Conservation (phyloP, 2,797 vertebrate species). For the Syndactyla subalaris region DNA sequence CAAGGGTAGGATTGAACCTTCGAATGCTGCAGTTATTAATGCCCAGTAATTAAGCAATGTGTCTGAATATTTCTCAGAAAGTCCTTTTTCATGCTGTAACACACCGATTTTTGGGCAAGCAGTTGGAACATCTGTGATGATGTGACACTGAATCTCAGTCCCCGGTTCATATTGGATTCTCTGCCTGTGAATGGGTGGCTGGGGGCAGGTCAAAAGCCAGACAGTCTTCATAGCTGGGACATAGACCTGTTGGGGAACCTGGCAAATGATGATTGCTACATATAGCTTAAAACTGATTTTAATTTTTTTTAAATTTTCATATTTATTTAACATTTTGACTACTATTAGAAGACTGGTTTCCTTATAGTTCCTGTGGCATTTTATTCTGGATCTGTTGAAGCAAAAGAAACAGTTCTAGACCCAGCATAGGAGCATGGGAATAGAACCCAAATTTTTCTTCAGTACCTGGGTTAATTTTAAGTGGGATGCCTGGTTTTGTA, state of each 20-base stretch:
- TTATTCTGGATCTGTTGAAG: background rate
- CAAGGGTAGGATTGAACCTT: background rate
- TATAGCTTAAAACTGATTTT: background rate
- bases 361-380: background rate
- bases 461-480: background rate
- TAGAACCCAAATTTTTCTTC: background rate
- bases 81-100: background rate
- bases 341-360: background rate
- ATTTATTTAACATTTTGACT: background rate
- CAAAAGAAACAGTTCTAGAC: background rate
- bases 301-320: rapidly evolving
- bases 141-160: background rate
- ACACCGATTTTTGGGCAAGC: background rate
- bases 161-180: background rate
- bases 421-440: background rate
- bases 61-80: background rate
- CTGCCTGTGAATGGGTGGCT: background rate
- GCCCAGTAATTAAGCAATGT: background rate
- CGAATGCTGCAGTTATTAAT: background rate
- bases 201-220: background rate
- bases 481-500: background rate
- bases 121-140: background rate
- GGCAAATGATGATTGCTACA: background rate
- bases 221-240: background rate
- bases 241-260: background rate